Conservation (phyloP, 2,113 vertebrate genomes). For the Anthoscopus minutus region DNA sequence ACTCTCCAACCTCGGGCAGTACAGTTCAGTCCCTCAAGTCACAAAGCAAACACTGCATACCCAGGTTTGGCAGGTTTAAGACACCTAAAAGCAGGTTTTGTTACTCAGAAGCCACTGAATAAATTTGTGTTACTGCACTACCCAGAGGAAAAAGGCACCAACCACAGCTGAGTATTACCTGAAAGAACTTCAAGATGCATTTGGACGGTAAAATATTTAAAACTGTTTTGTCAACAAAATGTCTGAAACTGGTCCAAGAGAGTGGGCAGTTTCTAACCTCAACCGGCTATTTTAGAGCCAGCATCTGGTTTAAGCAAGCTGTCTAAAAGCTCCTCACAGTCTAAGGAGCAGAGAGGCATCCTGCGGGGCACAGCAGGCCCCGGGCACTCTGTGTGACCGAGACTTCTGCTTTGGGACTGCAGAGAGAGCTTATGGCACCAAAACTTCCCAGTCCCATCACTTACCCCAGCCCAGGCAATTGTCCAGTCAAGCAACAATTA, state of each 20-base stretch:
- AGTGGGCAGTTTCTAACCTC: not conserved
- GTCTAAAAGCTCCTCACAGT: not conserved
- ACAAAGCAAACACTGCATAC: not conserved
- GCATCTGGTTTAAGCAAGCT: not conserved
- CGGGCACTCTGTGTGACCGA: fast-evolving
- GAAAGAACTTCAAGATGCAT: not conserved
- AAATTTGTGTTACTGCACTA: not conserved
- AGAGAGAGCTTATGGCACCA: not conserved
- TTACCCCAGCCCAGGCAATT: not conserved
- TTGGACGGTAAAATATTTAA: not conserved
- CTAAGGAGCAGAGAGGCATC: not conserved
- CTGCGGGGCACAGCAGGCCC: fast-evolving
- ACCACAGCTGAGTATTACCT: not conserved
- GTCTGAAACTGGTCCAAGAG: not conserved
- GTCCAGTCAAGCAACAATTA: not conserved
- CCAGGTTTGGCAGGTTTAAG: not conserved
- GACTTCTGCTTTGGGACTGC: not conserved
- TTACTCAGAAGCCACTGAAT: not conserved
- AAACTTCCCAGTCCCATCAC: not conserved
- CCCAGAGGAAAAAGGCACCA: not conserved
- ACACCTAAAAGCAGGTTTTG: not conserved
- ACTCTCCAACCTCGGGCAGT: fast-evolving
- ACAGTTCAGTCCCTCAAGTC: not conserved
- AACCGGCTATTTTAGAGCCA: not conserved
- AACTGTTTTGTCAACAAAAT: not conserved